A percentile compares a stretch with the other conserved stretches of the same genome.
Evolutionary conservation across 2,113 vertebrate species (phyloP).

Genomic region (Nestor notabilis): DNA sequence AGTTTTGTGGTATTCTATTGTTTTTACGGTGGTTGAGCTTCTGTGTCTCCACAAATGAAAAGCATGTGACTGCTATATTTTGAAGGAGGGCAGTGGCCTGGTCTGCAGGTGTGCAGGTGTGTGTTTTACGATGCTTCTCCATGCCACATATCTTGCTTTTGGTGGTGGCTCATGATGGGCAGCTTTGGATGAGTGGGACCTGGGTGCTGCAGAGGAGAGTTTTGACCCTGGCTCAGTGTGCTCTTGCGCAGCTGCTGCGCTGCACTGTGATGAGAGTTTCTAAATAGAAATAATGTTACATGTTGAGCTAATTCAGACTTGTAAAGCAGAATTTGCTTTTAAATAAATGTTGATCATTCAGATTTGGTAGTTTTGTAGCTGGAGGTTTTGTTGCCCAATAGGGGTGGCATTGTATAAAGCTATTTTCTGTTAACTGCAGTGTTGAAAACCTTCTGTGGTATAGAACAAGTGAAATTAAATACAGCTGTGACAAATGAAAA

Average conservation of each 20-base stretch:
- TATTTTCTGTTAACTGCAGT: background rate
- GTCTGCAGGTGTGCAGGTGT: background rate
- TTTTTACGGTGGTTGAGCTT: background rate
- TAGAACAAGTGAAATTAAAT: background rate
- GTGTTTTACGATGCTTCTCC: background rate
- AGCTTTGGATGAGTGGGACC: background rate
- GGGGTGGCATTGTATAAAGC: background rate
- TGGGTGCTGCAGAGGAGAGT: background rate
- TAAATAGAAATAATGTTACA: background rate
- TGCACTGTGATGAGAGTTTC: background rate
- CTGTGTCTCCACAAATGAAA: background rate
- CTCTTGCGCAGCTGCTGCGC: background rate
- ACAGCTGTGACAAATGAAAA: background rate
- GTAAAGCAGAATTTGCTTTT: background rate
- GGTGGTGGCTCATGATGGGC: accelerated
- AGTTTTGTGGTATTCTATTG: background rate
- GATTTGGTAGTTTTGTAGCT: background rate
- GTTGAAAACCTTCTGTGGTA: background rate
- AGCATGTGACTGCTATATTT: accelerated
- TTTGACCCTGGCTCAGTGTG: too few species aligned
- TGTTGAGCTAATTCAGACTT: background rate
- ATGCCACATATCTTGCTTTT: accelerated
- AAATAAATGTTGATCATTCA: background rate
- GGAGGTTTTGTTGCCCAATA: background rate
- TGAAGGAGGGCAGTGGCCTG: background rate